A percentile compares a stretch with the other conserved stretches of the same genome.
Conservation (phyloP, 2,888 invertebrate species). For the Plusia festucae region DNA sequence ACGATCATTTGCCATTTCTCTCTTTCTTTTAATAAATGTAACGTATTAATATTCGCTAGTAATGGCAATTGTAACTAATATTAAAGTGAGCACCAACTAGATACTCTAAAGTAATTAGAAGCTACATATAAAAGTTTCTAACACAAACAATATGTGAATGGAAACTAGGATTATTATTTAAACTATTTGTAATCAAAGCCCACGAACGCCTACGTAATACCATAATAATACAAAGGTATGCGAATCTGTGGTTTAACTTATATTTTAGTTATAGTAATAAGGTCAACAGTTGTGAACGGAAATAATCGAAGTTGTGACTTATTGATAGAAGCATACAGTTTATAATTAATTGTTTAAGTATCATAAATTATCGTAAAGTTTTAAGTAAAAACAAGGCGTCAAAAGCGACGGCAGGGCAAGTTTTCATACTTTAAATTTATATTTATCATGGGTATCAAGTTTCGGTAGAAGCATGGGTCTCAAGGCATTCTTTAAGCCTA, state of each 20-base stretch:
- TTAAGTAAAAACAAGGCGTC: too few relatives aligned
- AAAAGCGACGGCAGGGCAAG: background rate
- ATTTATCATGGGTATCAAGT: too few relatives aligned
- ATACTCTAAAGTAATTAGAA: background rate
- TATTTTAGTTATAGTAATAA: background rate
- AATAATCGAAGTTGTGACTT: background rate
- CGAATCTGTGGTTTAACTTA: background rate
- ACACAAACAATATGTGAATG: constrained; percentile 20
- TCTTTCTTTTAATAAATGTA: too few relatives aligned
- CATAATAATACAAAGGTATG: constrained; percentile 1
- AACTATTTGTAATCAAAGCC: constrained; percentile 30
- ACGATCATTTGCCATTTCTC: too few relatives aligned
- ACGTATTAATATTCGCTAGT: too few relatives aligned
- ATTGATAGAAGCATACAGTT: background rate
- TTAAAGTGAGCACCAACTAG: background rate
- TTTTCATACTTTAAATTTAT: too few relatives aligned
- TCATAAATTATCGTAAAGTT: too few relatives aligned
- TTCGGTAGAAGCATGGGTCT: too few relatives aligned
- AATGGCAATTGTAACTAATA: too few relatives aligned
- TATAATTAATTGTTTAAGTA: background rate
- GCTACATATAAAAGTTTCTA: constrained; percentile 12
- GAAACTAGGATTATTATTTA: constrained; percentile 21
- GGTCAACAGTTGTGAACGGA: background rate
- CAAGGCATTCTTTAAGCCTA: too few relatives aligned
- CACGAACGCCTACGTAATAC: background rate